These are phyloP conservation scores for Druon quercuslanigerum DNA, from an alignment of 1,140 invertebrate genomes.

Conservation along the genomic window DNA sequence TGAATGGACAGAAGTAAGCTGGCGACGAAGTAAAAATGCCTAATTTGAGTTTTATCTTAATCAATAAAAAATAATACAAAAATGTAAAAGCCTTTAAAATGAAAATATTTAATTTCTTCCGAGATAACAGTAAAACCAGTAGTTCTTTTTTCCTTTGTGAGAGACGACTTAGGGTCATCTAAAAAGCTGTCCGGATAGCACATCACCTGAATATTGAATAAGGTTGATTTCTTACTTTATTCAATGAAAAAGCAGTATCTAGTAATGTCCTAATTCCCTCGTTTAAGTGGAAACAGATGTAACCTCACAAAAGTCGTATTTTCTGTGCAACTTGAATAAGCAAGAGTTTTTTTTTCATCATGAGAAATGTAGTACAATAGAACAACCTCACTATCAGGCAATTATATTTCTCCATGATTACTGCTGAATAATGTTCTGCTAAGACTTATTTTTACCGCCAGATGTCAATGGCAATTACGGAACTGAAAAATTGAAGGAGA, in stretches of 20 bases:
- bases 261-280: slow-evolving; percentile 21
- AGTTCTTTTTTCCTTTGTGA: slow-evolving; percentile 12
- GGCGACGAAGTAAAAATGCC: too few species aligned
- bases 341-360: slow-evolving; percentile 7
- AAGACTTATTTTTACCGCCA: neutral
- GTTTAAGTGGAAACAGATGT: slow-evolving; percentile 19
- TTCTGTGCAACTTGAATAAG: neutral
- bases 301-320: too few species aligned
- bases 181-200: slow-evolving; percentile 11
- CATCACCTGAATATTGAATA: neutral
- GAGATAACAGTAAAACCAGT: neutral
- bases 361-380: slow-evolving; percentile 9
- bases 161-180: neutral
- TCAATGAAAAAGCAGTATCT: slow-evolving; percentile 21
- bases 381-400: neutral
- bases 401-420: neutral
- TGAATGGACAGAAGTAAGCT: too few species aligned
- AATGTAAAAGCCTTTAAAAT: neutral
- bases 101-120: neutral
- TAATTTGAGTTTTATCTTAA: too few species aligned
- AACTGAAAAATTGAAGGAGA: neutral
- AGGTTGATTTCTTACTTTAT: neutral
- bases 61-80: too few species aligned
- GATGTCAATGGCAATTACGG: neutral
- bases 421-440: slow-evolving; percentile 7